Conservation (phyloP, 2,113 vertebrate species). For the Diadophis punctatus region DNA sequence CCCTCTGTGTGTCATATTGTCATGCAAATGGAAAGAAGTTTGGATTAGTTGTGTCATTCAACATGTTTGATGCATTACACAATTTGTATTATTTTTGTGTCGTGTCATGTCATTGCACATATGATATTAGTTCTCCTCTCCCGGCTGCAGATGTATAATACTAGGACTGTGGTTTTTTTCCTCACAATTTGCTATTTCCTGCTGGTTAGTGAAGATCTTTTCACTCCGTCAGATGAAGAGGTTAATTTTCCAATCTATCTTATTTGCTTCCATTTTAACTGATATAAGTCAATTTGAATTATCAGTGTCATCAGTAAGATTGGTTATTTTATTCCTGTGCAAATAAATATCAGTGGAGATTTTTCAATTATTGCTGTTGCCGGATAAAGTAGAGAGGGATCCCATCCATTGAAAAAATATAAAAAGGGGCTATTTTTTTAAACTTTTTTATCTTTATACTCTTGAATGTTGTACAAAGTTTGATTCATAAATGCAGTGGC, state of each 20-base stretch:
- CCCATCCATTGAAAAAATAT: background rate
- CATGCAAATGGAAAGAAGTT: background rate
- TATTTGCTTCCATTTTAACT: background rate
- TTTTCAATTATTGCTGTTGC: background rate
- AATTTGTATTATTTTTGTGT: background rate
- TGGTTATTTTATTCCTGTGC: background rate
- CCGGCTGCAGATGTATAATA: conserved; percentile 12
- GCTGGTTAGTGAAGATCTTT: background rate
- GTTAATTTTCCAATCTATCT: background rate
- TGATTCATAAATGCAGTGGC: background rate
- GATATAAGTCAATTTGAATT: background rate
- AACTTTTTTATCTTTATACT: background rate
- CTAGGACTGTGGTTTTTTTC: background rate
- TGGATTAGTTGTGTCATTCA: background rate
- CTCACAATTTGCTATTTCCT: background rate
- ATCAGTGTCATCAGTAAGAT: background rate
- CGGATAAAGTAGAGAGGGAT: background rate
- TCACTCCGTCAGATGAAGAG: no score
- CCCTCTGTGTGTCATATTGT: background rate
- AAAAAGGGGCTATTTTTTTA: background rate
- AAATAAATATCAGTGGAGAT: conserved; percentile 13
- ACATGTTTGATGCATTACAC: background rate
- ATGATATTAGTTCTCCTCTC: background rate
- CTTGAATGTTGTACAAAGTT: background rate
- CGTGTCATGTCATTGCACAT: background rate